A percentile compares a stretch with the other conserved stretches of the same genome.
phyloP scores from a whole-genome alignment of 2,113 vertebrate species.

The Pelodiscus sinensis region DNA sequence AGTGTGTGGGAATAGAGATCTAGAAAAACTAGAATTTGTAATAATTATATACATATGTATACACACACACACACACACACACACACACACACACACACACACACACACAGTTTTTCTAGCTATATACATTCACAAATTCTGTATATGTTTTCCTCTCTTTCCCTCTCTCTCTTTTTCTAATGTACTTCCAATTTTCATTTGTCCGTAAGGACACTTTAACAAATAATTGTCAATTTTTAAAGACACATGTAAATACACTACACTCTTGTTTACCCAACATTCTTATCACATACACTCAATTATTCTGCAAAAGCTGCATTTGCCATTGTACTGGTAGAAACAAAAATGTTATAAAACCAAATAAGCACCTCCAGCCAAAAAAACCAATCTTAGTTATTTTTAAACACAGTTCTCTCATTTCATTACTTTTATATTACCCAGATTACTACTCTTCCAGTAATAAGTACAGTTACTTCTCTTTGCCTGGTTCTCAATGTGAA shows the following conservation, averaged over 20 bases:
- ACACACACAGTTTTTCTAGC: no score
- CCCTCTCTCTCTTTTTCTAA: not conserved
- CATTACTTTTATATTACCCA: not conserved
- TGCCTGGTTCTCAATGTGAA: not conserved
- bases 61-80: not conserved
- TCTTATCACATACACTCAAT: not conserved
- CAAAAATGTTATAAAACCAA: not conserved
- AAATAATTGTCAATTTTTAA: not conserved
- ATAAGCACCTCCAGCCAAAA: not conserved
- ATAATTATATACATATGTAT: constrained; percentile 8
- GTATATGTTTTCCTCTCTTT: not conserved
- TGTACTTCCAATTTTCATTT: not conserved
- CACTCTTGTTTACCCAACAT: not conserved
- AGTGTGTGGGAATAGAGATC: constrained; percentile 4
- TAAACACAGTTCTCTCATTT: not conserved
- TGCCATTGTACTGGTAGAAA: not conserved
- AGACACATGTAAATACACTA: not conserved
- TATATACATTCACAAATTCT: no score
- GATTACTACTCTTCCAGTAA: not conserved
- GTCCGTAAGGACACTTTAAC: not conserved
- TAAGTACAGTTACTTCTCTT: not conserved
- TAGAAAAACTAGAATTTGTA: constrained; percentile 20
- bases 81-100: no score
- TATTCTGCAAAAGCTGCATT: not conserved
- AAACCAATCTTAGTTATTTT: not conserved